Evolutionary conservation across 2,113 vertebrate genomes (phyloP).

Genomic region (Aptenodytes patagonicus): DNA sequence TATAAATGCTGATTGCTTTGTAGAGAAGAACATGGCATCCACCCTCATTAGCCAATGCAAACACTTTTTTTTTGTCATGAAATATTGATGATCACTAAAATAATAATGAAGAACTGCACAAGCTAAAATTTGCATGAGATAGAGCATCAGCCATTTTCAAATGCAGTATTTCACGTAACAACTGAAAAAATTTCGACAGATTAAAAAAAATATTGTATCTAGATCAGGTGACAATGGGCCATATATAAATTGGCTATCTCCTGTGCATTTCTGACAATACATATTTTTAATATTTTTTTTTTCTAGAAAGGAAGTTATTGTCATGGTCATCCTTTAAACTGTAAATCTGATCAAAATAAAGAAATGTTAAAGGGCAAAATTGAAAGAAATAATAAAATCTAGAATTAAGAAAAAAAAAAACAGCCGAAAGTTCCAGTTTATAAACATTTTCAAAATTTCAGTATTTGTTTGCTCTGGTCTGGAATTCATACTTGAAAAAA

Average conservation of each 20-base stretch:
- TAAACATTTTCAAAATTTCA: background rate
- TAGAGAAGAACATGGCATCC: background rate
- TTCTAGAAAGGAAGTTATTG: background rate
- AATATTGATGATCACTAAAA: conserved; percentile 47
- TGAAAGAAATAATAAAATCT: background rate
- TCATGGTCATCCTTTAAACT: background rate
- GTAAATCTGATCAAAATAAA: background rate
- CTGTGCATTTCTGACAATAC: background rate
- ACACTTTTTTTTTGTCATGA: conserved; percentile 11
- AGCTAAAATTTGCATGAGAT: conserved; percentile 33
- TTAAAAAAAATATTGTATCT: background rate
- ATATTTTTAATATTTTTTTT: background rate
- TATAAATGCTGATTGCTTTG: background rate
- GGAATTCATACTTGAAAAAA: background rate
- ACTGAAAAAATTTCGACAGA: background rate
- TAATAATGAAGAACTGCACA: conserved; percentile 27
- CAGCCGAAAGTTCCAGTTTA: background rate
- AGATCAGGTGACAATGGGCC: background rate
- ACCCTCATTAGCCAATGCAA: background rate
- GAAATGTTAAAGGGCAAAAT: background rate
- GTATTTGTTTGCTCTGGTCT: background rate
- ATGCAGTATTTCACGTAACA: background rate
- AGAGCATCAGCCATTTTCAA: background rate
- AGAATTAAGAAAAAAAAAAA: rapidly evolving
- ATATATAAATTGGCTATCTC: background rate